Percentiles rank a stretch among this genome's conserved stretches.
phyloP scores from a whole-genome alignment of 2,113 vertebrate genomes.

The Brachyhypopomus gauderio region DNA sequence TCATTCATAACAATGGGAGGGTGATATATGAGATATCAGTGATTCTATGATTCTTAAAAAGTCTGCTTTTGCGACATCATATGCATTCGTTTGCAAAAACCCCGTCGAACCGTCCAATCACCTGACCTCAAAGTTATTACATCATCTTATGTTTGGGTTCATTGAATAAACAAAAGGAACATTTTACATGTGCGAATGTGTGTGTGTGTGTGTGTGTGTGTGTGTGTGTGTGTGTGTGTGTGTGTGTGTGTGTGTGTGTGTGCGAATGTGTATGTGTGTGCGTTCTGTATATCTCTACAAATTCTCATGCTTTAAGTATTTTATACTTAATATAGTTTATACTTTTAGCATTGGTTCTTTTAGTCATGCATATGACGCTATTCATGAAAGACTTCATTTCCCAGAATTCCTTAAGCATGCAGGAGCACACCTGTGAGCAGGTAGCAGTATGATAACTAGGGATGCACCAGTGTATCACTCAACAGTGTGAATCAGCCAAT shows the following conservation, averaged over 20 bases:
- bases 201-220: neutral
- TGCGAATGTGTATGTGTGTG: too few relatives aligned
- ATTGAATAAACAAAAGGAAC: neutral
- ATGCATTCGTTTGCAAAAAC: slow-evolving; percentile 25
- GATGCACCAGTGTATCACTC: neutral
- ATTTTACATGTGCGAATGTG: neutral
- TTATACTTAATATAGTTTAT: too few relatives aligned
- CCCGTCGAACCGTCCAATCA: slow-evolving; percentile 31
- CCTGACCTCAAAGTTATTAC: neutral
- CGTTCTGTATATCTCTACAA: neutral
- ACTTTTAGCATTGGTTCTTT: too few relatives aligned
- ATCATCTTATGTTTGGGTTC: slow-evolving; percentile 14
- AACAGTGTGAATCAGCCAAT: too few relatives aligned
- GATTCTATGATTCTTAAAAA: slow-evolving; percentile 16
- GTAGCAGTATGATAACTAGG: neutral
- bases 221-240: neutral
- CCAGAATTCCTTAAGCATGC: neutral
- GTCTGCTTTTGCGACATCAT: slow-evolving; percentile 5
- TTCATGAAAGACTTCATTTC: slow-evolving; percentile 24
- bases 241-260: neutral
- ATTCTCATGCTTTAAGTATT: too few relatives aligned
- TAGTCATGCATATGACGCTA: slow-evolving; percentile 50
- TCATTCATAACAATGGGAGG: slow-evolving; percentile 39
- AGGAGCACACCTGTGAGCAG: too few relatives aligned
- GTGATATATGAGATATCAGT: neutral